A percentile compares a stretch with the other conserved stretches of the same genome.
Evolutionary conservation across 2,113 vertebrate species (phyloP).

Genomic region (Bolborhynchus lineola): DNA sequence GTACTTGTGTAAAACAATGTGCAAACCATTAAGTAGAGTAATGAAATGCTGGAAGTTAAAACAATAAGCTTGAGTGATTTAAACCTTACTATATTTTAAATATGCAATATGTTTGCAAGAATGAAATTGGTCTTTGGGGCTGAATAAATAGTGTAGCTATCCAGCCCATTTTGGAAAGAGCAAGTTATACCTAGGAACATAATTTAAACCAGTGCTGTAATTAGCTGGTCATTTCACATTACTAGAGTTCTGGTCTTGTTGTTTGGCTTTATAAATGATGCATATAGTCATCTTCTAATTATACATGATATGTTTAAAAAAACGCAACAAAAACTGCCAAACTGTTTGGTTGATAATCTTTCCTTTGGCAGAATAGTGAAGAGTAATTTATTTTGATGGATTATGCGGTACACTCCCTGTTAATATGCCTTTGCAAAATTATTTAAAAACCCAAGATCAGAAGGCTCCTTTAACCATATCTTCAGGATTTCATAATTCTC

Average conservation of each 20-base stretch:
- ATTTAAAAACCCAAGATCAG: not conserved
- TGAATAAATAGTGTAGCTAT: conserved; percentile 45
- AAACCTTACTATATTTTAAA: conserved; percentile 52
- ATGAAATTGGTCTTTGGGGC: conserved; percentile 53
- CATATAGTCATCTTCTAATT: conserved; percentile 17
- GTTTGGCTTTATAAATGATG: conserved; percentile 32
- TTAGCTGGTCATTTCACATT: conserved; percentile 47
- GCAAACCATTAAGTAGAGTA: conserved; percentile 49
- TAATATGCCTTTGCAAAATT: conserved; percentile 8
- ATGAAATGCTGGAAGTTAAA: conserved; percentile 52
- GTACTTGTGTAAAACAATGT: conserved; percentile 44
- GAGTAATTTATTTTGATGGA: conserved; percentile 30
- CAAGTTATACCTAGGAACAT: conserved; percentile 36
- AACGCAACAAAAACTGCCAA: not conserved
- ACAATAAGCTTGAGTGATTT: conserved; percentile 49
- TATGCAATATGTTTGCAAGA: conserved; percentile 50
- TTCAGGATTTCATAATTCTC: conserved; percentile 15
- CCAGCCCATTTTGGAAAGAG: conserved; percentile 41
- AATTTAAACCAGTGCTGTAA: conserved; percentile 47
- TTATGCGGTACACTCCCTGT: not conserved
- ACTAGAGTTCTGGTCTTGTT: not conserved
- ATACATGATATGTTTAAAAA: not conserved
- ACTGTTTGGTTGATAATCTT: conserved; percentile 8
- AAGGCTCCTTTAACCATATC: not conserved
- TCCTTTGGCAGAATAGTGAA: conserved; percentile 3